Conservation (phyloP, 2,888 invertebrate species). For the Archaeoteleia sp. region DNA sequence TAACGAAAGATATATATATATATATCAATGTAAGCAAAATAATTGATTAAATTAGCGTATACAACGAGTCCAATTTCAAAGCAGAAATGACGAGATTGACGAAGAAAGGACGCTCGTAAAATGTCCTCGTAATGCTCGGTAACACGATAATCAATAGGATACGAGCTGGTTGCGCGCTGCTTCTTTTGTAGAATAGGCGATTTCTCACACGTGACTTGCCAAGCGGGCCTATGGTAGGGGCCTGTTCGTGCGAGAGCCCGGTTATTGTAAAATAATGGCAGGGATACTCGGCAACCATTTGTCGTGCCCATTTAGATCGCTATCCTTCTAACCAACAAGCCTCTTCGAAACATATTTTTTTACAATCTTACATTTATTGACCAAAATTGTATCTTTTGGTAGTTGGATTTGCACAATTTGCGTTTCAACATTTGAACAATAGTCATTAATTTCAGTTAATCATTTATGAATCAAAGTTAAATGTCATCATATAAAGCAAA, state of each 20-base stretch:
- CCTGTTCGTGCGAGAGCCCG: too few relatives aligned
- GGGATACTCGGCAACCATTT: not conserved
- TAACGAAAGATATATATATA: too few relatives aligned
- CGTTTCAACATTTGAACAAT: too few relatives aligned
- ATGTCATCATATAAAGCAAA: too few relatives aligned
- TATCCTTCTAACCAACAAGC: too few relatives aligned
- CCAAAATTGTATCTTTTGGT: too few relatives aligned
- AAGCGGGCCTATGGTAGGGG: constrained; percentile 7
- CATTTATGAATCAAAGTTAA: too few relatives aligned
- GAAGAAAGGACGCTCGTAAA: constrained; percentile 36
- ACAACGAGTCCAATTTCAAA: constrained; percentile 24
- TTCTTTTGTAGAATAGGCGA: constrained; percentile 36
- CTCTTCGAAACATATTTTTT: too few relatives aligned
- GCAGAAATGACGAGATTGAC: constrained; percentile 32
- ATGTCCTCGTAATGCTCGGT: constrained; percentile 34
- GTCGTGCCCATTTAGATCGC: not conserved
- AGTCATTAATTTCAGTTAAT: too few relatives aligned
- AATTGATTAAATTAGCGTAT: constrained; percentile 21
- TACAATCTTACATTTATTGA: too few relatives aligned
- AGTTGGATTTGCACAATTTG: too few relatives aligned
- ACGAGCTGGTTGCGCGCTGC: constrained; percentile 35
- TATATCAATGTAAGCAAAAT: constrained; percentile 8
- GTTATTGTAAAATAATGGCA: not conserved
- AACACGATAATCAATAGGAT: constrained; percentile 38
- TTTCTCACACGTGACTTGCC: constrained; percentile 34